Evolutionary conservation across 1,140 invertebrate species (phyloP), one percentile per base, ranked within the genome.

Genomic region (Charaxes varanes): DNA sequence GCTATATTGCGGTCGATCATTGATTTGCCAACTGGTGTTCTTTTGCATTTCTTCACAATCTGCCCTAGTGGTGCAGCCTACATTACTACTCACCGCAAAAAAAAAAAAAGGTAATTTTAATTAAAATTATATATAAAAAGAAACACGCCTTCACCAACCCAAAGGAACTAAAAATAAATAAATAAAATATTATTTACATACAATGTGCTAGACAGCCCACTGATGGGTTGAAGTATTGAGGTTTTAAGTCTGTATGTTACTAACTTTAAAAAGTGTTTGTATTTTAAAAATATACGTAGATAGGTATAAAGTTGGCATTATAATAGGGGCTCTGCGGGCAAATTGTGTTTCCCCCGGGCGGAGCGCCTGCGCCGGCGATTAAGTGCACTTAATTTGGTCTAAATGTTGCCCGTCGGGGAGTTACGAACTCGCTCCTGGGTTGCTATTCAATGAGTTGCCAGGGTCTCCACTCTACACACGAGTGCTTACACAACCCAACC

Each of bases 301-400:
- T 56, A 34, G 22, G 17, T 43, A 33, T 46, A 68, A 61, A 63
- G 45, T 56, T 48, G 50, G 46, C 50, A 60, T 66, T 53, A 64
- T 68, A 68, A 69, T 69, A 58, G 63, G 67, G 48, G 62, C 31
- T 45, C 38, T 52, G 57, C 49, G 53, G 62, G 51, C 46, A 71
- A 68, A 71, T 61, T 67, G 56, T 59, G 50, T 33, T 59, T 44
- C 62, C 64, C 56, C 33, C 50, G 43, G 57, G 69, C 62, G 27
- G 41, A 53, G 54, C 64, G 68, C 58, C 49, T 57, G 67, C 53
- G 62, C 58, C 50, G 59, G 40, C 63, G 57, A 76, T 81, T 81
- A 76, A 81, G 63, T 69, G 60, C 59, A 70, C 71, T 78, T 80
- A 78, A 80, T 80, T 69, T 63, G 49, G 56, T 54, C 59, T 67